A percentile compares a stretch with the other conserved stretches of the same genome.
These are phyloP conservation scores for Apoda limacodes DNA, from an alignment of 2,888 invertebrate species.

Conservation along the genomic window DNA sequence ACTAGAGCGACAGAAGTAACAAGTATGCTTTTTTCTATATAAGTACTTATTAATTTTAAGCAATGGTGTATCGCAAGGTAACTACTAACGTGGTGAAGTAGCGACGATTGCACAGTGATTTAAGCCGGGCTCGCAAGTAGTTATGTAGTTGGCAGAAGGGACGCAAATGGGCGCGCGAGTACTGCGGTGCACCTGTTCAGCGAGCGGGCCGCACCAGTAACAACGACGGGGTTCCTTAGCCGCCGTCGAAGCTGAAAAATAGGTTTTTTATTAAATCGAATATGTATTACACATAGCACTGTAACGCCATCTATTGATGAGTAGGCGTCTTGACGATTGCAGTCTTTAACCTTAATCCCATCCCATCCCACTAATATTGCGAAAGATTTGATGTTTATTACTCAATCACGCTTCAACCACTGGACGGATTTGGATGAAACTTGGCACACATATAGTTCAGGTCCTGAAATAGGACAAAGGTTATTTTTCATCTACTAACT, in stretches of 20 bases:
- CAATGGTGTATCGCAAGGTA: too few species aligned
- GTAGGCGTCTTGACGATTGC: background rate
- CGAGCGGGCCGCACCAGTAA: conserved; percentile 61
- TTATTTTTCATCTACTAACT: too few species aligned
- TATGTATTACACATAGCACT: conserved; percentile 2
- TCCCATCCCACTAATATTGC: too few species aligned
- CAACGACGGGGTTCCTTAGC: conserved; percentile 34
- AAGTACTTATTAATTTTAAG: too few species aligned
- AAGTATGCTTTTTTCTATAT: too few species aligned
- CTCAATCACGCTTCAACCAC: too few species aligned
- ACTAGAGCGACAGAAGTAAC: too few species aligned
- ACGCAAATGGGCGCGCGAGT: conserved; percentile 44
- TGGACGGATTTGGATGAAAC: too few species aligned
- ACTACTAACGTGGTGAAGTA: conserved; percentile 50
- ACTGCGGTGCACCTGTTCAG: conserved; percentile 56
- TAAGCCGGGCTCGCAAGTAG: conserved; percentile 42
- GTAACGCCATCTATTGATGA: background rate
- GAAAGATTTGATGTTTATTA: too few species aligned
- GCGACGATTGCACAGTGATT: conserved; percentile 51
- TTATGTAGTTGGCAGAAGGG: conserved; percentile 26
- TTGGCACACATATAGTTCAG: too few species aligned
- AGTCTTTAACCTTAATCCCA: background rate
- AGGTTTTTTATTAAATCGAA: too few species aligned
- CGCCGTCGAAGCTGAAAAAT: conserved; percentile 21
- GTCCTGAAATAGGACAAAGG: too few species aligned